Percentiles rank a stretch among this genome's conserved stretches.
Conservation (phyloP, 37 sponge, comb jelly and placozoan genomes). For the Crambe crambe region DNA sequence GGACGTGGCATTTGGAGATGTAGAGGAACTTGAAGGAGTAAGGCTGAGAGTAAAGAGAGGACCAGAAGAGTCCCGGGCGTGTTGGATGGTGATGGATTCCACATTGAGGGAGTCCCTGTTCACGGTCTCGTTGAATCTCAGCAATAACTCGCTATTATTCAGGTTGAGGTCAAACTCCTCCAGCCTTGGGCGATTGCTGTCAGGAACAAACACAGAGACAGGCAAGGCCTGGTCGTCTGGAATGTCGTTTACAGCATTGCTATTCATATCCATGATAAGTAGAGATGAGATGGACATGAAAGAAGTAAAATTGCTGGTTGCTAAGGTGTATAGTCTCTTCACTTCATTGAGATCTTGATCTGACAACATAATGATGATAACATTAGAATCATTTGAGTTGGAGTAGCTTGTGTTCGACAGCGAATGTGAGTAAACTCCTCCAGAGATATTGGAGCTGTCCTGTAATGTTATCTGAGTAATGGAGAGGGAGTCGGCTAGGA, state of each 20-base stretch:
- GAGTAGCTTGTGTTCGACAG: slow-evolving; percentile 38
- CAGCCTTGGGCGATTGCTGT: slow-evolving; percentile 60
- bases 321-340: slow-evolving; percentile 65
- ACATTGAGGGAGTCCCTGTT: slow-evolving; percentile 57
- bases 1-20: slow-evolving; percentile 62
- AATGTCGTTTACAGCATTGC: slow-evolving; percentile 49
- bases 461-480: slow-evolving; percentile 71
- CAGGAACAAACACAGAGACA: slow-evolving; percentile 49
- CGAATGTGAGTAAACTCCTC: neutral
- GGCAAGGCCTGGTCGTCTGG: slow-evolving; percentile 7
- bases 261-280: slow-evolving; percentile 75
- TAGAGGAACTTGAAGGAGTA: slow-evolving; percentile 10
- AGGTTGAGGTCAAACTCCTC: slow-evolving; percentile 72
- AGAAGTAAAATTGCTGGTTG: slow-evolving; percentile 23
- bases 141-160: slow-evolving; percentile 58
- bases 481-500: slow-evolving; percentile 47
- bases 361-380: slow-evolving; percentile 35
- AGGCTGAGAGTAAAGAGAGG: slow-evolving; percentile 35
- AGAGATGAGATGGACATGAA: slow-evolving; percentile 51
- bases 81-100: slow-evolving; percentile 66
- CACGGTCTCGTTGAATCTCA: slow-evolving; percentile 89
- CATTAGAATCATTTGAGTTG: slow-evolving; percentile 24
- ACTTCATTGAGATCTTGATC: slow-evolving; percentile 68
- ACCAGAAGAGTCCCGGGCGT: slow-evolving; percentile 16
- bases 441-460: slow-evolving; percentile 3